Evolutionary conservation across 2,797 vertebrate genomes (phyloP).

Genomic region (Danio kyathit): DNA sequence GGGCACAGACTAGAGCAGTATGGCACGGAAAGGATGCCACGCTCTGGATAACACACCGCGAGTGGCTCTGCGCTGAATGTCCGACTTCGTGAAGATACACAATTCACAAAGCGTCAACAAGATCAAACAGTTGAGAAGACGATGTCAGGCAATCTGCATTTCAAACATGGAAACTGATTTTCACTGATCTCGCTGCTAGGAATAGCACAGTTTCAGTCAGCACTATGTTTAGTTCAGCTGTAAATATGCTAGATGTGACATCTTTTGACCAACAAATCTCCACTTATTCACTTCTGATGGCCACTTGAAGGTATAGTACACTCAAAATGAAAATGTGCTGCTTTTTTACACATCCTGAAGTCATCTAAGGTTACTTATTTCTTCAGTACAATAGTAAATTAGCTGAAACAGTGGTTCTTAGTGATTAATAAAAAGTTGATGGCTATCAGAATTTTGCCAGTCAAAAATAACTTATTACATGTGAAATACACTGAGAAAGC

Average conservation of each 20-base stretch:
- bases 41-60: constrained; percentile 63
- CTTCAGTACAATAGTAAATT: no score
- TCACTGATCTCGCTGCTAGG: constrained; percentile 28
- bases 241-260: constrained; percentile 26
- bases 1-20: constrained; percentile 57
- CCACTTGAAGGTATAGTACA: background rate
- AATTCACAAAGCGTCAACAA: constrained; percentile 43
- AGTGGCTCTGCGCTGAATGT: constrained; percentile 47
- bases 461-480: no score
- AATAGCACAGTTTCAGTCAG: constrained; percentile 74
- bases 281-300: background rate
- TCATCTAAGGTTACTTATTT: no score
- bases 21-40: constrained; percentile 59
- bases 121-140: constrained; percentile 62
- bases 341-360: no score
- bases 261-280: background rate
- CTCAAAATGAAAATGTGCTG: no score
- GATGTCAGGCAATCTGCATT: constrained; percentile 48
- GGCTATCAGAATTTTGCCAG: no score
- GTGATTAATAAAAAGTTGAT: no score
- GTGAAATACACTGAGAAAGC: no score
- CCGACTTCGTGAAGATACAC: constrained; percentile 31
- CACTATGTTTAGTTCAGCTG: constrained; percentile 29
- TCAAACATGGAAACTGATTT: constrained; percentile 31
- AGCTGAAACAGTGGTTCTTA: no score